These are phyloP conservation scores for Scaptomyza cyrtandrae DNA, from an alignment of 2,888 invertebrate species.

Conservation along the genomic window DNA sequence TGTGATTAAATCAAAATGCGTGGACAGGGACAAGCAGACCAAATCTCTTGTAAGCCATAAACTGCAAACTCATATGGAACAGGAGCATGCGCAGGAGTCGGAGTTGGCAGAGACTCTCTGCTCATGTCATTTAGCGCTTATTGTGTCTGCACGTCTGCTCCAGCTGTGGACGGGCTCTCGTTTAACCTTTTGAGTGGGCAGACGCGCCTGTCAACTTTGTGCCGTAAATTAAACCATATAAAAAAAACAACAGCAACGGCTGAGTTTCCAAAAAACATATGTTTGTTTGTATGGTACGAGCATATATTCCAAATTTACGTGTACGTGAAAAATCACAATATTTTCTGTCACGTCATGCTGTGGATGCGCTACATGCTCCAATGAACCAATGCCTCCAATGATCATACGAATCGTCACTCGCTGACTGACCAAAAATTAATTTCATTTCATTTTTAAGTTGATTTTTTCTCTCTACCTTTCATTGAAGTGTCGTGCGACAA, in stretches of 20 bases:
- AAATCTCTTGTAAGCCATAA: conserved; percentile 72
- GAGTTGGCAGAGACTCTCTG: conserved; percentile 33
- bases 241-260: conserved; percentile 40
- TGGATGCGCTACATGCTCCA: conserved; percentile 40
- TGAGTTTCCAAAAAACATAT: conserved; percentile 48
- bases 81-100: conserved; percentile 37
- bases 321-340: conserved; percentile 67
- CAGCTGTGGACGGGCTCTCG: conserved; percentile 44
- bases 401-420: conserved; percentile 49
- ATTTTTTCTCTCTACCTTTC: conserved; percentile 30
- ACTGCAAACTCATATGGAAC: conserved; percentile 75
- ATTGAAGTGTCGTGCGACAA: conserved; percentile 74
- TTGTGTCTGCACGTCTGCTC: conserved; percentile 74
- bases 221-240: conserved; percentile 75
- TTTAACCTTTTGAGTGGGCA: conserved; percentile 67
- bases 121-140: conserved; percentile 74
- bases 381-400: conserved; percentile 57
- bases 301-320: conserved; percentile 39
- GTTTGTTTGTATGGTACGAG: background rate
- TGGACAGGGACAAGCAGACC: conserved; percentile 66
- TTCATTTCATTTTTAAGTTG: conserved; percentile 40
- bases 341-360: conserved; percentile 74
- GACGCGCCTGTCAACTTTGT: conserved; percentile 70
- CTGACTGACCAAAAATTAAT: conserved; percentile 50
- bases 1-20: conserved; percentile 72